Evolutionary conservation across 2,797 vertebrate genomes (phyloP), one percentile per base, ranked within the genome.

Genomic region (Oophaga sylvatica): DNA sequence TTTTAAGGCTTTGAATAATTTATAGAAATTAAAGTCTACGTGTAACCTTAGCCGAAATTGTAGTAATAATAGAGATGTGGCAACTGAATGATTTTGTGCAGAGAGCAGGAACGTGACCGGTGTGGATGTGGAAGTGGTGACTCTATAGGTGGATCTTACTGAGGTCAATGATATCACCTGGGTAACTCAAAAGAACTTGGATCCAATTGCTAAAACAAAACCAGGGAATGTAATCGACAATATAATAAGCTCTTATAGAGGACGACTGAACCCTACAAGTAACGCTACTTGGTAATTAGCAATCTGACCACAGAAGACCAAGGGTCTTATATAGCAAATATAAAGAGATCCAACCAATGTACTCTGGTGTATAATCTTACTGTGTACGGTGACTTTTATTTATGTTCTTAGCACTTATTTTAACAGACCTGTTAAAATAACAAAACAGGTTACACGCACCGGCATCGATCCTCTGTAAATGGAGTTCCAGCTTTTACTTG

Each of bases 241-340:
- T 20, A 8, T 15, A 19, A 45, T 29, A 5, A 11, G 7, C 2
- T 9, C 41, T 16, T 77, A 77, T 65, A 65, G 5, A 20, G 60
- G 41, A 65, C 68, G 83, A 65, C 41, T 85, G 19, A 60, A 19
- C 5, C 45, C 22, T 26, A 85, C 71, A 63, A 10, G 6, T 2
- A 22, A 85, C 13, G 83, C 17, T 85, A 59, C 16, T 65, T 85
- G 63, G 35, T 85, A 19, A 85, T 85, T 10, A 53, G 20, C 8
- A 19, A 29, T n/a, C 60, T 85, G 16, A 53, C 83, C 71, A 65
- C 1, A 73, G 71, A 77, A 29, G 83, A 85, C 71, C 83, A 85
- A 85, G 45, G 71, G 9, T 77, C 31, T 12, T 85, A 77, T 48
- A 65, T 2, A 6, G n/a, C 73, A 5, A 26, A 16, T 67, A 19